Evolutionary conservation across 1,140 invertebrate species (phyloP).

Genomic region (Bombus waltoni): DNA sequence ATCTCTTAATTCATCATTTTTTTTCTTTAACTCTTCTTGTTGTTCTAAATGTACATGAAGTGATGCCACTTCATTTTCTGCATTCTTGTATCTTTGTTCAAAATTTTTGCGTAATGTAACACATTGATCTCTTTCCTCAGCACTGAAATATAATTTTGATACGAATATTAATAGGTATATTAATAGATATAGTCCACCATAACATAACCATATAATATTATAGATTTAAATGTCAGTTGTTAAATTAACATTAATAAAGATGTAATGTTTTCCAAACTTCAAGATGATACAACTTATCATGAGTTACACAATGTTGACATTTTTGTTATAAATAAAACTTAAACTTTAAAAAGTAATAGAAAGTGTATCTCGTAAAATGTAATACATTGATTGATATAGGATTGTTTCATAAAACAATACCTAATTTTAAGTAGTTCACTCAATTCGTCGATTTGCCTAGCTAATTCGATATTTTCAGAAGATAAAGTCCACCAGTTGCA

Average conservation of each 20-base stretch:
- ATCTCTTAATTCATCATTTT: slow-evolving; percentile 71
- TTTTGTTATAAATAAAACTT: background rate
- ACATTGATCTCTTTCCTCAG: slow-evolving; percentile 80
- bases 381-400: background rate
- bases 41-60: slow-evolving; percentile 75
- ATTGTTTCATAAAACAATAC: slow-evolving; percentile 59
- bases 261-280: slow-evolving; percentile 15
- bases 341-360: background rate
- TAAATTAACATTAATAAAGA: background rate
- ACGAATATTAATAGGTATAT: slow-evolving; percentile 16
- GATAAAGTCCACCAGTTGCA: slow-evolving; percentile 83
- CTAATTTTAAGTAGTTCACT: slow-evolving; percentile 82
- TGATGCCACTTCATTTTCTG: slow-evolving; percentile 70
- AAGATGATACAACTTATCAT: background rate
- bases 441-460: slow-evolving; percentile 81
- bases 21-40: slow-evolving; percentile 69
- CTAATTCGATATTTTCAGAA: slow-evolving; percentile 81
- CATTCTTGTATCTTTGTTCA: slow-evolving; percentile 71
- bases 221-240: background rate
- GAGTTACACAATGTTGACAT: background rate
- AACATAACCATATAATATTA: background rate
- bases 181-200: background rate
- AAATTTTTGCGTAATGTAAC: slow-evolving; percentile 69
- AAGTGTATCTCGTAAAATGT: background rate
- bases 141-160: slow-evolving; percentile 63